Conservation (phyloP, 2,888 invertebrate species). For the Eledone cirrhosa region DNA sequence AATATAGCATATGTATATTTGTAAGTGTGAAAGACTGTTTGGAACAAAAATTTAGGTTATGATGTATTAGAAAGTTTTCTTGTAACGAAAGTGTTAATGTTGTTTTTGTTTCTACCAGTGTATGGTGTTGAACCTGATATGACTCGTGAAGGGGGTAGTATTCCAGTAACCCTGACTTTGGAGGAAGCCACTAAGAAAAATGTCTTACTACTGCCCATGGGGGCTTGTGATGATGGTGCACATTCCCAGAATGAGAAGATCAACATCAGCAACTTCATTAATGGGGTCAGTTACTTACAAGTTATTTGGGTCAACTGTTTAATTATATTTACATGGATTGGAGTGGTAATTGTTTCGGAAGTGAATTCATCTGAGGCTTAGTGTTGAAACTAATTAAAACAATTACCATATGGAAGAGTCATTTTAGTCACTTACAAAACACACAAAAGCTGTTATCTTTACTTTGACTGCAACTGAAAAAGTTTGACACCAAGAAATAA, state of each 20-base stretch:
- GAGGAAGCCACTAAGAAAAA: conserved; percentile 88
- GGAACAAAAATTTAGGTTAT: no score
- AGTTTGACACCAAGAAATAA: no score
- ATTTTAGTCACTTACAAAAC: no score
- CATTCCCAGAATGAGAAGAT: conserved; percentile 99
- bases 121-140: conserved; percentile 91
- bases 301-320: background rate
- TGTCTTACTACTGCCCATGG: conserved; percentile 93
- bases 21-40: no score
- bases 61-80: no score
- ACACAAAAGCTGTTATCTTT: no score
- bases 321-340: no score
- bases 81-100: background rate
- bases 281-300: conserved; percentile 74
- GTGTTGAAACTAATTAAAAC: background rate
- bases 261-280: conserved; percentile 89
- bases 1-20: no score
- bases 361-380: no score
- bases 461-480: no score
- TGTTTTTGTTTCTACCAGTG: conserved; percentile 69
- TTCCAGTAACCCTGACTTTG: conserved; percentile 94
- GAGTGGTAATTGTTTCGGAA: no score
- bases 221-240: conserved; percentile 95
- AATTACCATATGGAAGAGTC: no score
- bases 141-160: conserved; percentile 96